phyloP scores from a whole-genome alignment of 2,888 invertebrate genomes.

The Antitype chi region DNA sequence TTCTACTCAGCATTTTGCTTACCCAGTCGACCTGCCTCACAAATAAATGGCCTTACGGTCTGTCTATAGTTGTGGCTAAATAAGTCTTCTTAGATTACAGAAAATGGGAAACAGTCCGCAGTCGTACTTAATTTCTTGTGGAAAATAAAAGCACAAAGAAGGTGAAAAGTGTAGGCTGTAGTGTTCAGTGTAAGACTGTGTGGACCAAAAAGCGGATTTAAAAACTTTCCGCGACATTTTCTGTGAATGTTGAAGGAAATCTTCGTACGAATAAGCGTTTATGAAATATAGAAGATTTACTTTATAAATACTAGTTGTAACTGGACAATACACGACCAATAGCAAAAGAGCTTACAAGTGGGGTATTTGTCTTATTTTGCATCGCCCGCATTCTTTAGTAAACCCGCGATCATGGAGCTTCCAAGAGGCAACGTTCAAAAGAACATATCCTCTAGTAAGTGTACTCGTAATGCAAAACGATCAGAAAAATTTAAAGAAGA shows the following conservation, averaged over 20 bases:
- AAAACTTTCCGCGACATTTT: background rate
- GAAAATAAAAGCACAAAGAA: background rate
- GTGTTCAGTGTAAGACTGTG: background rate
- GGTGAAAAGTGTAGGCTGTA: conserved; percentile 9
- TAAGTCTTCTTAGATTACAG: too few relatives aligned
- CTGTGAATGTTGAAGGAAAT: background rate
- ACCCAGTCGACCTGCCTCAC: too few relatives aligned
- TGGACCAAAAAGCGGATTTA: background rate
- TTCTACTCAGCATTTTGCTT: too few relatives aligned
- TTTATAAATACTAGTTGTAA: background rate
- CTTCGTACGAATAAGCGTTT: background rate
- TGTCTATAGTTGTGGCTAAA: too few relatives aligned
- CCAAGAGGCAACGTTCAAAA: background rate
- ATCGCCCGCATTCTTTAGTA: background rate
- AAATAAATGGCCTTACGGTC: too few relatives aligned
- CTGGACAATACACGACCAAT: background rate
- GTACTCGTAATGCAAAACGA: background rate
- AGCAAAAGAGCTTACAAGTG: too few relatives aligned
- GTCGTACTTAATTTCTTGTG: background rate
- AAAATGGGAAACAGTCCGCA: too few relatives aligned
- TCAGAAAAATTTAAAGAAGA: background rate
- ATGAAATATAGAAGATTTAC: too few relatives aligned
- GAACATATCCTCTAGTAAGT: background rate
- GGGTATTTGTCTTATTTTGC: background rate
- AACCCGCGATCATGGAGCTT: background rate